A percentile compares a stretch with the other conserved stretches of the same genome.
These are phyloP conservation scores for Dasyprocta punctata DNA, from an alignment of 2,113 vertebrate species.

Conservation along the genomic window DNA sequence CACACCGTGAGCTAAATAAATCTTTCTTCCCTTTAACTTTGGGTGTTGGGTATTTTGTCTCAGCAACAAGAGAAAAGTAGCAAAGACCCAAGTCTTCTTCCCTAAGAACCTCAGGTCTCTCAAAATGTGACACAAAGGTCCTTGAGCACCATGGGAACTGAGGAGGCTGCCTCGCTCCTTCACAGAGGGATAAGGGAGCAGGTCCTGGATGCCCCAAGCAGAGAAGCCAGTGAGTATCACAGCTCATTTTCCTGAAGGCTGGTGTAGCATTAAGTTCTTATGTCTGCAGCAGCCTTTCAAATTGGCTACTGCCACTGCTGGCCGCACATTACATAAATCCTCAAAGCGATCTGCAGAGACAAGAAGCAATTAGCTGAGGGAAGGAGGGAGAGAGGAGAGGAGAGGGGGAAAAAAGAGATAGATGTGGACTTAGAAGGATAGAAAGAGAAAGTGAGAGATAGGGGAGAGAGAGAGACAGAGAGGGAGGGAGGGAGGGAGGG, in stretches of 20 bases:
- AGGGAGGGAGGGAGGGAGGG: background rate
- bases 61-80: background rate
- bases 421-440: background rate
- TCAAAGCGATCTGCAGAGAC: constrained; percentile 74
- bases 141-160: background rate
- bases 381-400: background rate
- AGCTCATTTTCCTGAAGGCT: constrained; percentile 79
- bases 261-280: constrained; percentile 80
- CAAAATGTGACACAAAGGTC: background rate
- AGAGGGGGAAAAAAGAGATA: background rate
- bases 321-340: constrained; percentile 82
- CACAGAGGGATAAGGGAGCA: background rate
- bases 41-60: background rate
- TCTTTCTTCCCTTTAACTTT: background rate
- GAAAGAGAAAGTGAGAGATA: background rate
- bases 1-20: background rate
- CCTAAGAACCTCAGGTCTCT: background rate
- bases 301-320: constrained; percentile 71
- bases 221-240: constrained; percentile 26
- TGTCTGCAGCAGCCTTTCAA: constrained; percentile 78
- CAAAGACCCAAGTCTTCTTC: background rate
- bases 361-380: constrained; percentile 80
- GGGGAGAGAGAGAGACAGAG: background rate
- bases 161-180: background rate
- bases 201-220: constrained; percentile 46